These are phyloP conservation scores for Pogonomyrmex californicus DNA, from an alignment of 1,140 invertebrate species.

Conservation along the genomic window DNA sequence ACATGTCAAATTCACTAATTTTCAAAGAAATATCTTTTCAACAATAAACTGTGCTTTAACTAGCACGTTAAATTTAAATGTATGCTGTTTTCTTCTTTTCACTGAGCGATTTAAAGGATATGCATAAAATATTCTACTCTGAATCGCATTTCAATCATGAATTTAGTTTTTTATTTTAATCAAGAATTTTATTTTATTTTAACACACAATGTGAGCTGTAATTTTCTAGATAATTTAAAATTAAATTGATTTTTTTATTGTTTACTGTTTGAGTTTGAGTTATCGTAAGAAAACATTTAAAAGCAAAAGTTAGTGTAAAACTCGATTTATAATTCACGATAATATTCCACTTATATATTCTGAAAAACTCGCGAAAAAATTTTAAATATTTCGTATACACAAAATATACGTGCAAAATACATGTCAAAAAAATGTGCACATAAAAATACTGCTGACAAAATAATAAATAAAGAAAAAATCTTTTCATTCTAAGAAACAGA, in stretches of 20 bases:
- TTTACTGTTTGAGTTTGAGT: background rate
- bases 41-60: background rate
- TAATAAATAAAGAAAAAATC: background rate
- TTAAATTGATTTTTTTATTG: slow-evolving; percentile 2
- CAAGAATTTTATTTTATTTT: background rate
- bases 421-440: background rate
- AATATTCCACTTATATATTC: background rate
- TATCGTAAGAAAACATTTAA: background rate
- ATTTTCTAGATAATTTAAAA: background rate
- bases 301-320: background rate
- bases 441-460: background rate
- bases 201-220: background rate
- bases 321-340: background rate
- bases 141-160: background rate
- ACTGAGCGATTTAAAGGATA: background rate
- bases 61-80: background rate
- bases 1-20: slow-evolving; percentile 10
- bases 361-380: background rate
- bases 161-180: no score
- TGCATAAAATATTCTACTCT: background rate
- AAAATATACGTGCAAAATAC: background rate
- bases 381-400: background rate
- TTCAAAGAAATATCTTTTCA: background rate
- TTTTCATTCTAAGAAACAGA: background rate
- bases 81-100: background rate